Conservation (phyloP, 2,113 vertebrate species). For the Menidia beryllina region DNA sequence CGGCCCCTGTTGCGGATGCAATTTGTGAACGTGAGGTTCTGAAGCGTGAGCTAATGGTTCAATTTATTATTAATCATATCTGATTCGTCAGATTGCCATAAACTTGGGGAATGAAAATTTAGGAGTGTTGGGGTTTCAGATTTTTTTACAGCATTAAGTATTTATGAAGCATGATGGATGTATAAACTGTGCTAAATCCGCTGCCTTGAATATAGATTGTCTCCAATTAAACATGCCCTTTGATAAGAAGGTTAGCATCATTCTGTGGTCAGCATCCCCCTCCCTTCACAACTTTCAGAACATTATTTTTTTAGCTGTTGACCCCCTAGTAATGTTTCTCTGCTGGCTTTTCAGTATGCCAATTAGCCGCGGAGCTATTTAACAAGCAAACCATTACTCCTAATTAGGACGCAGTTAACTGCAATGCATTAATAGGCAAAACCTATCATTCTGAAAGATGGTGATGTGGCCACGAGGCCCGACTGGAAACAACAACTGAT, state of each 20-base stretch:
- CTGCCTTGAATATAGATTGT: constrained; percentile 95
- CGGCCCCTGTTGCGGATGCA: constrained; percentile 60
- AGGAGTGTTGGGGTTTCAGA: constrained; percentile 80
- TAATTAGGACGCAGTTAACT: constrained; percentile 93
- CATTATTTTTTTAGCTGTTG: constrained; percentile 64
- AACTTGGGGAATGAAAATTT: constrained; percentile 84
- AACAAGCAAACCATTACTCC: constrained; percentile 90
- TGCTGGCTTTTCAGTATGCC: constrained; percentile 70
- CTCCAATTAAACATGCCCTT: constrained; percentile 95
- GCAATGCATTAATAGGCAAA: constrained; percentile 86
- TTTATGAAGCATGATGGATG: constrained; percentile 93
- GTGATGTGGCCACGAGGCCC: constrained; percentile 38
- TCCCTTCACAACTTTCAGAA: constrained; percentile 76
- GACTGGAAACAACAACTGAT: constrained; percentile 79
- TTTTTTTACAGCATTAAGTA: constrained; percentile 88
- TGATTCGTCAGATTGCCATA: constrained; percentile 97
- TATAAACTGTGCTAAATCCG: constrained; percentile 85
- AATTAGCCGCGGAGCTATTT: constrained; percentile 87
- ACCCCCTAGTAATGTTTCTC: constrained; percentile 61
- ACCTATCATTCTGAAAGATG: constrained; percentile 77
- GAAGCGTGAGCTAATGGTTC: constrained; percentile 71
- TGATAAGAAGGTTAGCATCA: constrained; percentile 80
- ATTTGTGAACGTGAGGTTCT: constrained; percentile 76
- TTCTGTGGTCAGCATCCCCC: constrained; percentile 73
- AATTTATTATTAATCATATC: constrained; percentile 93